Conservation (phyloP, 1,140 invertebrate genomes). For the Phthorimaea operculella region DNA sequence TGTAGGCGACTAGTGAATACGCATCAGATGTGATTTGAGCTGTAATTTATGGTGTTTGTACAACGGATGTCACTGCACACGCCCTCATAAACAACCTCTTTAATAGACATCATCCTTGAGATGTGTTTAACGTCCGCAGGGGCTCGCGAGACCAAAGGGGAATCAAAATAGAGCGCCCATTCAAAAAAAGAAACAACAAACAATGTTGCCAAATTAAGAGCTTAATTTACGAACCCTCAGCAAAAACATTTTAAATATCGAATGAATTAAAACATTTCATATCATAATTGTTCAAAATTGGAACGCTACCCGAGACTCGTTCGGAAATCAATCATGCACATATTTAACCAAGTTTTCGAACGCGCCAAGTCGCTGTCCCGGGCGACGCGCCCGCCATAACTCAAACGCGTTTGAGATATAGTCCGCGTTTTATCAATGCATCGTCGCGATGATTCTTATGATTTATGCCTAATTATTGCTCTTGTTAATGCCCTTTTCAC, state of each 20-base stretch:
- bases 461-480: conserved; percentile 65
- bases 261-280: neutral
- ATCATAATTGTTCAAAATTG: conserved; percentile 3
- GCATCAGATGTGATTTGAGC: conserved; percentile 63
- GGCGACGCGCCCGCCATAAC: conserved; percentile 54
- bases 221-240: neutral
- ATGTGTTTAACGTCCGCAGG: neutral
- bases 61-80: conserved; percentile 40
- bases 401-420: conserved; percentile 61
- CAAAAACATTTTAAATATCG: neutral
- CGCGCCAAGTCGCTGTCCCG: conserved; percentile 55
- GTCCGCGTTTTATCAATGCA: conserved; percentile 63
- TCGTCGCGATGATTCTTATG: conserved; percentile 62
- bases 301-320: conserved; percentile 2
- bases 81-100: conserved; percentile 39
- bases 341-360: conserved; percentile 46
- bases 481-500: conserved; percentile 60
- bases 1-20: conserved; percentile 54
- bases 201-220: neutral
- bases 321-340: conserved; percentile 55
- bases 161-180: neutral
- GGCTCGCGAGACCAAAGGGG: neutral
- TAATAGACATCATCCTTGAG: conserved; percentile 5
- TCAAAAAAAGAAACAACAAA: neutral
- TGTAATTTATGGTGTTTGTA: conserved; percentile 64